Conservation (phyloP, 2,888 invertebrate species). For the Microplitis manilae region DNA sequence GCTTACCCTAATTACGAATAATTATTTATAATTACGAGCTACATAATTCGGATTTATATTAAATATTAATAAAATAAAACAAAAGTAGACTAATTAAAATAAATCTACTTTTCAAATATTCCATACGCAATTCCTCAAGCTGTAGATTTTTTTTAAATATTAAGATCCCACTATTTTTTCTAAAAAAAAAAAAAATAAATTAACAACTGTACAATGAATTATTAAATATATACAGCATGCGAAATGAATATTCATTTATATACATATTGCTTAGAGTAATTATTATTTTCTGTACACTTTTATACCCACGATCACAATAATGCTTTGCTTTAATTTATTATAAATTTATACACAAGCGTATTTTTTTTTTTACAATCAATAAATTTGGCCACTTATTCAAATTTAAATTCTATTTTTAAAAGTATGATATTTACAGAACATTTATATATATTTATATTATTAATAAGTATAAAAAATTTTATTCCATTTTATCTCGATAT, state of each 20-base stretch:
- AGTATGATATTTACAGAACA: background rate
- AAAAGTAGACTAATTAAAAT: background rate
- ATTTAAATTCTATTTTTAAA: background rate
- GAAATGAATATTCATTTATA: background rate
- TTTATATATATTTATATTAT: background rate
- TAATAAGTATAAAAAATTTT: background rate
- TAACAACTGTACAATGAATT: background rate
- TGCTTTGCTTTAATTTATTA: background rate
- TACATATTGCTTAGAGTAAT: background rate
- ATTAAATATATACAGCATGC: background rate
- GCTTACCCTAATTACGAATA: too few species aligned
- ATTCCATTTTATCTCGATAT: background rate
- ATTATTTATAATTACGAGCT: background rate
- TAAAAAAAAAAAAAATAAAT: background rate
- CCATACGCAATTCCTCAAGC: slow-evolving; percentile 1
- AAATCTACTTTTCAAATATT: background rate
- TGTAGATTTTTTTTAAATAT: background rate
- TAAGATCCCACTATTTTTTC: background rate
- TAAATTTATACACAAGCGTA: background rate
- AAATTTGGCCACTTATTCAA: background rate
- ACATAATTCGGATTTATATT: background rate
- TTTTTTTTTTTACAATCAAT: background rate
- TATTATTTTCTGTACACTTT: background rate
- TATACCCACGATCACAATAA: background rate
- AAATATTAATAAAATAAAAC: slow-evolving; percentile 8